These are phyloP conservation scores for Trichonephila clavata DNA, from an alignment of 1,140 invertebrate species.

Conservation along the genomic window DNA sequence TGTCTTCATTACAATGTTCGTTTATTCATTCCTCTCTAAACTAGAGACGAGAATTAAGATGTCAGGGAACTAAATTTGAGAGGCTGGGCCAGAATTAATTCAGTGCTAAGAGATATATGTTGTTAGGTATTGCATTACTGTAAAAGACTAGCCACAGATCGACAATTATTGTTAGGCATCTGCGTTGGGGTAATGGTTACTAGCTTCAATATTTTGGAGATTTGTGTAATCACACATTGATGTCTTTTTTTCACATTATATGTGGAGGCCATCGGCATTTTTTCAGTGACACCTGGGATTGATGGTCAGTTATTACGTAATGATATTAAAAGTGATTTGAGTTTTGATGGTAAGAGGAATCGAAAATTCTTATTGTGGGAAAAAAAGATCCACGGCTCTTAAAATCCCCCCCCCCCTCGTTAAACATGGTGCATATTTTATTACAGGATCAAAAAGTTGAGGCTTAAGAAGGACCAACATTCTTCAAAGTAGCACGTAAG, in stretches of 20 bases:
- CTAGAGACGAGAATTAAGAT: constrained; percentile 26
- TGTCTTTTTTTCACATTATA: background rate
- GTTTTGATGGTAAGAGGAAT: no score
- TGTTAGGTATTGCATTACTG: background rate
- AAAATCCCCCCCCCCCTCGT: no score
- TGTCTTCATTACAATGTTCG: constrained; percentile 64
- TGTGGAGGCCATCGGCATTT: background rate
- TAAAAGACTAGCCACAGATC: background rate
- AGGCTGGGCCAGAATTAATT: constrained; percentile 40
- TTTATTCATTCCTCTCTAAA: background rate
- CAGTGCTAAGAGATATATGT: background rate
- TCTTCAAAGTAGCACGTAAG: no score
- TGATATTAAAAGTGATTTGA: background rate
- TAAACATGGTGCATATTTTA: no score
- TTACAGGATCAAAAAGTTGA: no score
- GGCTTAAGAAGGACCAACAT: no score
- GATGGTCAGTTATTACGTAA: background rate
- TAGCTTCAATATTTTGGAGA: background rate
- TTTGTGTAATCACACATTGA: background rate
- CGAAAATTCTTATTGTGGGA: no score
- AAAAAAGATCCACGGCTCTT: no score
- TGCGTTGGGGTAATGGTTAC: constrained; percentile 13
- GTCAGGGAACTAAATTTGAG: constrained; percentile 26
- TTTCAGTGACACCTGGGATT: background rate
- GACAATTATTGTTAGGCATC: constrained; percentile 7